phyloP scores from a whole-genome alignment of 1,140 invertebrate genomes.

The Heliothis subflexa region DNA sequence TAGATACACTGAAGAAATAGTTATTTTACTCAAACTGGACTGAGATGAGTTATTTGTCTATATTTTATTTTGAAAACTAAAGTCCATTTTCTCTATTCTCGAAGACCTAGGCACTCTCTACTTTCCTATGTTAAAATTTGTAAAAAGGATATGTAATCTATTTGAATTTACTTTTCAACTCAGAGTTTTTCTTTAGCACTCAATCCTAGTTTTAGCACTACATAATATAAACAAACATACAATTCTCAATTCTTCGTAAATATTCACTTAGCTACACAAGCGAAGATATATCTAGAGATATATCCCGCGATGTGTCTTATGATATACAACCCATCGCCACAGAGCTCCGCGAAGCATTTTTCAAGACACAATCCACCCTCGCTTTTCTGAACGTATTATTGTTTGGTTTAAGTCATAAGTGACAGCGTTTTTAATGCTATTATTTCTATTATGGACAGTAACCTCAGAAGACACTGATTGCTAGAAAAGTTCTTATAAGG shows the following conservation, averaged over 20 bases:
- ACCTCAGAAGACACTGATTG: no score
- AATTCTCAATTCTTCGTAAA: neutral
- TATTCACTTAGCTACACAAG: constrained; percentile 41
- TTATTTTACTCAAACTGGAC: neutral
- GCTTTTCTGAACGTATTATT: constrained; percentile 64
- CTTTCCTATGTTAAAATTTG: no score
- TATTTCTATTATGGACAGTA: neutral
- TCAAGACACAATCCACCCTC: constrained; percentile 73
- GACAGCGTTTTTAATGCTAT: neutral
- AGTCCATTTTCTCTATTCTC: no score
- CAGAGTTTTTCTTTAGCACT: no score
- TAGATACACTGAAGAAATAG: neutral
- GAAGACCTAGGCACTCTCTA: no score
- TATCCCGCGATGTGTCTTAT: constrained; percentile 41
- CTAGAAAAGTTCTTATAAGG: no score
- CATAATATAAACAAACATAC: no score
- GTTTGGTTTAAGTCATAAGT: constrained; percentile 52
- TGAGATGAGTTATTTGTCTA: no score
- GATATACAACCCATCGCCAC: constrained; percentile 58
- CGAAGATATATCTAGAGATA: constrained; percentile 38
- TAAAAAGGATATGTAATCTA: no score
- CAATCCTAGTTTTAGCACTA: no score
- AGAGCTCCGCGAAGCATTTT: constrained; percentile 70
- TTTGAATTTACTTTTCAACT: no score
- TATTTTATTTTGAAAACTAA: no score